Evolutionary conservation across 2,113 vertebrate species (phyloP), one percentile per base, ranked within the genome.

Genomic region (Chunga burmeisteri): DNA sequence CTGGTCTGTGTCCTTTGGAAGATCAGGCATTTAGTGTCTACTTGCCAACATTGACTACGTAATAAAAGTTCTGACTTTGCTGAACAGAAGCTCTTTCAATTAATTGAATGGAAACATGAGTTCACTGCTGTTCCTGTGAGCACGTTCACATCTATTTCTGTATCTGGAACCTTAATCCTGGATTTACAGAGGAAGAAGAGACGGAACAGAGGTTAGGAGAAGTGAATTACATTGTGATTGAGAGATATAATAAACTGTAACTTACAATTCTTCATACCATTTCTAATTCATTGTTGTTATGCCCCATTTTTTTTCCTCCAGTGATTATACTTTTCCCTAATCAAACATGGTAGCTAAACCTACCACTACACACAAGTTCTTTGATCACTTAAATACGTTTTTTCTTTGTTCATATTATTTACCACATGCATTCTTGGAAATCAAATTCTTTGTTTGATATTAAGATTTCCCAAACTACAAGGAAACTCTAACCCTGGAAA

Each of bases 91-190:
- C 47, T 79, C 10, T 55, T 61, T 65, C 2, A 1, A 50, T 81
- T 68, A 2, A 0, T 20, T 75, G 34, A 42, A 67, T 23, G 8
- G 9, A 73, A 68, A 11, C 19, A 19, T 4, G 16, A 71, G 15
- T 78, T 89, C 44, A 40, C n/a, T 83, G 16, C 25, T 74, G 22
- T 32, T 63, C 30, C 20, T 59, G 17, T 34, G 38, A 82, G 10
- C 5, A 22, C 0, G 0, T 47, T 74, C 38, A 7, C 2, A 1
- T 49, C 20, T 93, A 3, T 67, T 84, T 71, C 30, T 78, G 26
- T 62, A 32, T 50, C 13, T 42, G 26, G 38, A 79, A 78, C 25
- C 7, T 7, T 59, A 81, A 84, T 10, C 7, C n/a, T 36, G 46
- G 49, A 9, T 85, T 84, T 79, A 82, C 53, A 59, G 9, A 80